phyloP scores from a whole-genome alignment of 2,888 invertebrate species.

The Alloscopus bannaensis region DNA sequence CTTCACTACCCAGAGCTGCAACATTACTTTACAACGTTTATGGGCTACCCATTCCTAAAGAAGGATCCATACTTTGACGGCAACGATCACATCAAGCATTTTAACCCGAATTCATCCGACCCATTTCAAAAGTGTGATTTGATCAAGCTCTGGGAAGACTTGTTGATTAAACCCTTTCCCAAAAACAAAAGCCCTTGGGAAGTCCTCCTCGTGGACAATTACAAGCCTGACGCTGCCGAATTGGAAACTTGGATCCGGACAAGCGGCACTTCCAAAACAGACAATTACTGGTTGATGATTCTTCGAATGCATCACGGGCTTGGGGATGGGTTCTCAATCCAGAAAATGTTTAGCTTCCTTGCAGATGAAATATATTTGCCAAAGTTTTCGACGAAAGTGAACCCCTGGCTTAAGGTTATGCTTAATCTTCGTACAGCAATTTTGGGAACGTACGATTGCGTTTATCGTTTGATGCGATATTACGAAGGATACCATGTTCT shows the following conservation, averaged over 20 bases:
- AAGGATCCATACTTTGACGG: conserved; percentile 37
- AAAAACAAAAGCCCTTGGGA: conserved; percentile 43
- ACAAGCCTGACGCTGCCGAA: neutral
- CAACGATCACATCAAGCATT: conserved; percentile 28
- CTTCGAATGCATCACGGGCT: conserved; percentile 42
- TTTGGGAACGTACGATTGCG: conserved; percentile 23
- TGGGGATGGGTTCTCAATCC: conserved; percentile 46
- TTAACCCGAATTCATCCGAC: too few relatives aligned
- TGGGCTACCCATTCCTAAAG: conserved; percentile 49
- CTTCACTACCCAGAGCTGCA: conserved; percentile 47
- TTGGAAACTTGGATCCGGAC: too few relatives aligned
- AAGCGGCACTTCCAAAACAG: neutral
- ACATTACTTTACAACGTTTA: conserved; percentile 20
- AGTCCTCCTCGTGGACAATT: conserved; percentile 14
- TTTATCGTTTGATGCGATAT: neutral
- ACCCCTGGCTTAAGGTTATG: neutral
- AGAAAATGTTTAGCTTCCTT: conserved; percentile 4
- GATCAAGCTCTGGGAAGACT: conserved; percentile 25
- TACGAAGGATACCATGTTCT: conserved; percentile 28
- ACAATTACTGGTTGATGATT: neutral
- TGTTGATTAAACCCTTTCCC: conserved; percentile 29
- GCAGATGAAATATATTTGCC: neutral
- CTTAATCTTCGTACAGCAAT: neutral
- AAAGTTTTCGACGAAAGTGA: neutral
- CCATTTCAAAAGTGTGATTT: neutral